Evolutionary conservation across 2,113 vertebrate species (phyloP), one percentile per base, ranked within the genome.

Genomic region (Muntiacus muntjak): DNA sequence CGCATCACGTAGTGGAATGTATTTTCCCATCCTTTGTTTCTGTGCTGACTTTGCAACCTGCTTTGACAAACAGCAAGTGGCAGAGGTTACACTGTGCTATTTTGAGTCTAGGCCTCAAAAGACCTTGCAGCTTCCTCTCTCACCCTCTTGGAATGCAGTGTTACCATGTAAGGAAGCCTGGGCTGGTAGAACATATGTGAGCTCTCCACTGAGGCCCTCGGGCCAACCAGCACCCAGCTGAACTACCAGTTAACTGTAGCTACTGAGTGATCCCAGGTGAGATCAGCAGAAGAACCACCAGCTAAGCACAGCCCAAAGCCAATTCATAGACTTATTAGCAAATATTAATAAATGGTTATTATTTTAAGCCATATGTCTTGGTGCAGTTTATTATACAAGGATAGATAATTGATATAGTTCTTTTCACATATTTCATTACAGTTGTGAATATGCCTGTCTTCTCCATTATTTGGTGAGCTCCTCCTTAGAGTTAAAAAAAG

Each of bases 11-110:
- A 8, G 60, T 67, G 13, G 47, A 78, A 47, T 64, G 7, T 67
- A 50, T 50, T 96, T 90, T 93, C 30, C 81, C 50, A 79, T 47
- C 36, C 40, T 94, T 94, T 79, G 16, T 90, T 92, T 89, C 91
- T 78, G n/a, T 47, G 79, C 79, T 78, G 25, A 93, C 64, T 78
- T 79, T 85, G 91, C 78, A 40, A 96, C 67, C 79, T 94, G 79
- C 55, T 94, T 81, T 76, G 86, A 79, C 50, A 94, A 96, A 94
- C 19, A 85, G 33, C 17, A 67, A 76, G 50, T 85, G 55, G 55
- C 62, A 96, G 55, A 89, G 93, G 55, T 96, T 25, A 87, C 57
- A 64, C 1, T 58, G 89, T 50, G 47, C 82, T 62, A 79, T 55
- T 57, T 95, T 87, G 47, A 87, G 89, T 55, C 57, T 64, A 93